Evolutionary conservation across 2,888 invertebrate genomes (phyloP), one percentile per base, ranked within the genome.

Genomic region (Nomada fabriciana): DNA sequence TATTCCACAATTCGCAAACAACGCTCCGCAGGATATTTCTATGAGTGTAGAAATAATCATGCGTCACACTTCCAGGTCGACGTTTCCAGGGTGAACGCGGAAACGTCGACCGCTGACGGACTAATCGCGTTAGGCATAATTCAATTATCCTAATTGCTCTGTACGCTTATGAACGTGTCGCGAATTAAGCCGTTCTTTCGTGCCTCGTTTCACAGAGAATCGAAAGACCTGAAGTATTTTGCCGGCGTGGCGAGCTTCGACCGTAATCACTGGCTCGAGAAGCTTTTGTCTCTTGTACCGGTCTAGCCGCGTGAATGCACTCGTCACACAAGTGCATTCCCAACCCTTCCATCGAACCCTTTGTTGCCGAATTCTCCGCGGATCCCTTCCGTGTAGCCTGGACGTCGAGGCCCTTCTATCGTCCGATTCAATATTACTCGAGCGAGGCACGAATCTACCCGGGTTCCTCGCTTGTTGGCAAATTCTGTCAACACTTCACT

Each of bases 101-200:
- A 82, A 79, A 79, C 60, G 57, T 59, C 42, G 23, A 57, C 60
- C 25, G 36, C 55, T 60, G 81, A 69, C 53, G 63, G 20, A 23
- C 75, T 82, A 83, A 84, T 84, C 82, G 79, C 72, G 72, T 82
- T 82, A 79, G 53, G 18, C 53, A n/a, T 82, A 82, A 84, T 79
- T 79, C 47, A 73, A 80, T 84, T 76, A 79, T 60, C 71, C 65
- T 65, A 36, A 36, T 23, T 36, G 76, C 65, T 60, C 65, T 55
- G 70, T 60, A 60, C 64, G 55, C 71, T 79, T 79, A 78, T 36
- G 72, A 65, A 78, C 67, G 75, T 67, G 78, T 29, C 69, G 52
- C 69, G 78, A 82, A 79, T 83, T 79, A 79, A 79, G 47, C 72
- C 47, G 72, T 67, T 70, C 69, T 79, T 84, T 70, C 79, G 63